A percentile compares a stretch with the other conserved stretches of the same genome.
phyloP scores from a whole-genome alignment of 2,888 invertebrate species.

The Synergus gifuensis region DNA sequence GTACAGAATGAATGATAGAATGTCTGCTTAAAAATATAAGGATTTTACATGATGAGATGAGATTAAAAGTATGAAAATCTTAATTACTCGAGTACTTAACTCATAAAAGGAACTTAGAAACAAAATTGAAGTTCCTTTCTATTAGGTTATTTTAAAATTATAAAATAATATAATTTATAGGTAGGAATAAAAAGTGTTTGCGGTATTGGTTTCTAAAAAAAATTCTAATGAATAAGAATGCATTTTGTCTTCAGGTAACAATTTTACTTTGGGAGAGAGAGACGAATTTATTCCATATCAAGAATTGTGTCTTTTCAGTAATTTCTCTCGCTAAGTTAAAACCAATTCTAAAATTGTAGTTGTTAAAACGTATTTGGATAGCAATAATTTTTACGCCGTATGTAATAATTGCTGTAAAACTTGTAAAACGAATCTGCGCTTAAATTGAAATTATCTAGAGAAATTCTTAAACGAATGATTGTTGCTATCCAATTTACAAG shows the following conservation, averaged over 20 bases:
- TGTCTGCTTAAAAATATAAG: neutral
- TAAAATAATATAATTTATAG: neutral
- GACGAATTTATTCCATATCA: slow-evolving; percentile 37
- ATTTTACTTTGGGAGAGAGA: neutral
- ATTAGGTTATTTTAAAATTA: neutral
- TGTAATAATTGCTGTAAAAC: neutral
- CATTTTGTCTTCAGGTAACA: too few species aligned
- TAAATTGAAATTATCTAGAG: neutral
- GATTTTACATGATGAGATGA: slow-evolving; percentile 31
- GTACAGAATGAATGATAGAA: slow-evolving; percentile 12
- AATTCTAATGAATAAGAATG: too few species aligned
- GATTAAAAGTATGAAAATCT: neutral
- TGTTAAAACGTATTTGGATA: slow-evolving; percentile 19
- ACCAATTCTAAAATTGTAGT: slow-evolving; percentile 2
- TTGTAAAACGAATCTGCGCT: neutral
- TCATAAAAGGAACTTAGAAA: neutral
- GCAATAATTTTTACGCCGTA: neutral
- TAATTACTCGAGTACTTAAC: neutral
- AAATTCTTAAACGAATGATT: slow-evolving; percentile 12
- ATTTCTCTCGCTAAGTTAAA: neutral
- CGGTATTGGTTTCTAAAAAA: neutral
- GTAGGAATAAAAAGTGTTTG: neutral
- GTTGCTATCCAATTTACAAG: slow-evolving; percentile 13
- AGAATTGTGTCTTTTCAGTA: slow-evolving; percentile 23
- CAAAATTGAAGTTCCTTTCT: neutral